Percentiles rank a stretch among this genome's conserved stretches.
phyloP scores from a whole-genome alignment of 2,113 vertebrate genomes.

The Mola mola region DNA sequence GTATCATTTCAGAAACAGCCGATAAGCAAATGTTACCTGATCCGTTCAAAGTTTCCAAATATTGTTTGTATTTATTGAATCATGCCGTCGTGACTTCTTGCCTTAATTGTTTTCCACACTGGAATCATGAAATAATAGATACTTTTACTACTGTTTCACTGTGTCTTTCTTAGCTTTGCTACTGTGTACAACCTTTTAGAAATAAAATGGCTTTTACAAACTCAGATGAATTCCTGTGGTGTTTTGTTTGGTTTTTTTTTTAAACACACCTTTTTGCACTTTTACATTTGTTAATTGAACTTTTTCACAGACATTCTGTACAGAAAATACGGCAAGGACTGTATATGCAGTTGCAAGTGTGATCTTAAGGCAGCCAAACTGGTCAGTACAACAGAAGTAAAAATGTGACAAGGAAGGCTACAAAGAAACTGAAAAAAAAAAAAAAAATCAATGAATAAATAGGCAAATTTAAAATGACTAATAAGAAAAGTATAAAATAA shows the following conservation, averaged over 20 bases:
- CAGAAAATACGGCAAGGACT: too few relatives aligned
- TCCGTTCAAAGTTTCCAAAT: conserved; percentile 11
- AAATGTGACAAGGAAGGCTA: too few relatives aligned
- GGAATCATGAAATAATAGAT: conserved; percentile 52
- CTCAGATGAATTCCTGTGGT: conserved; percentile 8
- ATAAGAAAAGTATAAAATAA: too few relatives aligned
- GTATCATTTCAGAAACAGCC: conserved; percentile 16
- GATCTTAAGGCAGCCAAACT: too few relatives aligned
- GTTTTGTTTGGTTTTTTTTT: neutral
- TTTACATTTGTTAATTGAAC: too few relatives aligned
- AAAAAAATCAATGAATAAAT: too few relatives aligned
- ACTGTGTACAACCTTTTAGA: conserved; percentile 37
- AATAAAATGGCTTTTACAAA: conserved; percentile 48
- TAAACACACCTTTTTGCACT: too few relatives aligned
- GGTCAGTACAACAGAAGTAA: too few relatives aligned
- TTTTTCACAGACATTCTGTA: too few relatives aligned
- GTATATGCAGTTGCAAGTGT: too few relatives aligned
- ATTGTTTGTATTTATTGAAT: conserved; percentile 47
- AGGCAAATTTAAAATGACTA: too few relatives aligned
- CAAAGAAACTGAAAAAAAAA: too few relatives aligned
- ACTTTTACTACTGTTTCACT: conserved; percentile 34
- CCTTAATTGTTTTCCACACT: conserved; percentile 42
- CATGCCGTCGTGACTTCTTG: conserved; percentile 32
- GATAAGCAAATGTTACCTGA: neutral
- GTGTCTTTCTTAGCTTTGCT: conserved; percentile 47